Evolutionary conservation across 2,888 invertebrate species (phyloP).

Genomic region (Aelia acuminata): DNA sequence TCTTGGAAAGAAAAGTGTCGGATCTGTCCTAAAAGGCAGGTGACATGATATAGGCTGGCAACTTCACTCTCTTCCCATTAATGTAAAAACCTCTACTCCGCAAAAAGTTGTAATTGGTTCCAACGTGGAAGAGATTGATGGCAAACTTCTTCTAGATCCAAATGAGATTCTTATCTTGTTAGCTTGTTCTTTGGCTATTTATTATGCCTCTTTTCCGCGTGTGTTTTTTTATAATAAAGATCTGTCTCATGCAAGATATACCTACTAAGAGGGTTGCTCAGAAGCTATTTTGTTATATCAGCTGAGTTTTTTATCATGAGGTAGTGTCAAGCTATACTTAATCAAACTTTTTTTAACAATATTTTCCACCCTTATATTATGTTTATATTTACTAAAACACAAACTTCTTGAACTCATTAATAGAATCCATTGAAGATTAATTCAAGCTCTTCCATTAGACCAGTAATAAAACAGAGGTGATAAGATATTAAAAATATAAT

Average conservation of each 20-base stretch:
- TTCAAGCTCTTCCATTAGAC: too few species aligned
- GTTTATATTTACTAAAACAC: too few species aligned
- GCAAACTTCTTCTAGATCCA: not conserved
- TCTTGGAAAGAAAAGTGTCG: not conserved
- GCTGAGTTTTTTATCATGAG: not conserved
- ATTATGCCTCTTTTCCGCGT: not conserved
- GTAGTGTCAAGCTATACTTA: not conserved
- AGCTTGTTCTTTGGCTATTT: not conserved
- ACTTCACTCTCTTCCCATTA: not conserved
- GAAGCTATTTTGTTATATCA: not conserved
- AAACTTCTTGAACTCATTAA: too few species aligned
- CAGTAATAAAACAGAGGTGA: too few species aligned
- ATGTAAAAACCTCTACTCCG: not conserved
- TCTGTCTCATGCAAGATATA: not conserved
- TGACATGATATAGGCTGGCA: not conserved
- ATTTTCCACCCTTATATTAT: too few species aligned
- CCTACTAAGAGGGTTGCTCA: not conserved
- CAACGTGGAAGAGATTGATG: not conserved
- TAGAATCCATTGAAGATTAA: too few species aligned
- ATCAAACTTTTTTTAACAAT: too few species aligned
- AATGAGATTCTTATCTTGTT: conserved; percentile 39
- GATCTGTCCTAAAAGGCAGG: not conserved
- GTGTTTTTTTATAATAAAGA: not conserved
- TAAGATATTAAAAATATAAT: too few species aligned
- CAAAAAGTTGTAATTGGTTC: not conserved